phyloP scores from a whole-genome alignment of 2,888 invertebrate genomes.

The Junonia oenone region DNA sequence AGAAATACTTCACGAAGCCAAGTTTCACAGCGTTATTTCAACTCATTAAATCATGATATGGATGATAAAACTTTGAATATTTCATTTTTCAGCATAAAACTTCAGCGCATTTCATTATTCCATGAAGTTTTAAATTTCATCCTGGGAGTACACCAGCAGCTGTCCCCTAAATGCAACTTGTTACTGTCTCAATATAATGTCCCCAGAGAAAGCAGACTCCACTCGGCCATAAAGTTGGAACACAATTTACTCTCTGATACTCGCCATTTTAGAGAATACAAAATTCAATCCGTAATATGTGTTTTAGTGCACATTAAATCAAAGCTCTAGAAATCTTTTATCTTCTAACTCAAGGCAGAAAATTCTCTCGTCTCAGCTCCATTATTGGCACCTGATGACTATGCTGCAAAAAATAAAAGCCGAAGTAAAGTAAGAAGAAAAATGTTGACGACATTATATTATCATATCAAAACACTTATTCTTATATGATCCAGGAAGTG shows the following conservation, averaged over 20 bases:
- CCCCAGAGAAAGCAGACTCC: conserved; percentile 13
- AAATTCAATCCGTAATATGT: neutral
- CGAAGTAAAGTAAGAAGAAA: neutral
- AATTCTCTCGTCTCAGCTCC: too few species aligned
- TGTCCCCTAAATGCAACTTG: conserved; percentile 17
- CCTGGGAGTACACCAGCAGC: conserved; percentile 13
- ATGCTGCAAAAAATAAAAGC: too few species aligned
- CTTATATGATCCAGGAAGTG: neutral
- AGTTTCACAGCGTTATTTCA: neutral
- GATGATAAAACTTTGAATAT: neutral
- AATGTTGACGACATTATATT: neutral
- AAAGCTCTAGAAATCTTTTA: neutral
- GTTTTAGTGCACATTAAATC: neutral
- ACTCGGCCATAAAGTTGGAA: conserved; percentile 12
- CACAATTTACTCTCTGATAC: conserved; percentile 13
- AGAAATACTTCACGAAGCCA: neutral
- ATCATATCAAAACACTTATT: neutral
- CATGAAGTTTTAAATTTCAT: conserved; percentile 18
- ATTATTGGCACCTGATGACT: too few species aligned
- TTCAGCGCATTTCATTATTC: neutral
- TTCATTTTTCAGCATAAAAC: neutral
- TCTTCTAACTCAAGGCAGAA: neutral
- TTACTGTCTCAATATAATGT: conserved; percentile 25
- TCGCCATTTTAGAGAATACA: conserved; percentile 7
- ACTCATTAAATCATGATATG: neutral